A percentile compares a stretch with the other conserved stretches of the same genome.
Conservation (phyloP, 2,888 invertebrate species). For the Neoscelio sp. region DNA sequence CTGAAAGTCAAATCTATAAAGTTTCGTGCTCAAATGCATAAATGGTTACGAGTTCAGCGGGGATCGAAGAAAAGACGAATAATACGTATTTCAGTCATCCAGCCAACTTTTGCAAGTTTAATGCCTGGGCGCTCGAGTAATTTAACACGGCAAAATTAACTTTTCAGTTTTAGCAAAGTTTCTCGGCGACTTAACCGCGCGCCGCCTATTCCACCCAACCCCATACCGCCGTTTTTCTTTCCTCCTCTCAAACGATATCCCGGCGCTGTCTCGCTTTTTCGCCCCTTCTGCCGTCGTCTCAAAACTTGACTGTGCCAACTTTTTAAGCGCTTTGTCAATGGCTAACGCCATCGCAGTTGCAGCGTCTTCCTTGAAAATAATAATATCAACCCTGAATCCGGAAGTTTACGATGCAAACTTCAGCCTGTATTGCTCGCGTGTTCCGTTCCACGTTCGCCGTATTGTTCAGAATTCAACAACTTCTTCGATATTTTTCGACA, state of each 20-base stretch:
- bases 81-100: conserved; percentile 80
- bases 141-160: conserved; percentile 82
- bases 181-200: conserved; percentile 78
- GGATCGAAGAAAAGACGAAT: conserved; percentile 63
- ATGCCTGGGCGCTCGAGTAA: conserved; percentile 80
- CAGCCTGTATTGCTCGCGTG: conserved; percentile 63
- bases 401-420: conserved; percentile 78
- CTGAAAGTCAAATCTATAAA: conserved; percentile 39
- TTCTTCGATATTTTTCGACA: conserved; percentile 47
- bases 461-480: conserved; percentile 40
- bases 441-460: conserved; percentile 50
- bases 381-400: conserved; percentile 78
- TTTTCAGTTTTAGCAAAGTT: conserved; percentile 82
- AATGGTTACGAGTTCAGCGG: conserved; percentile 44
- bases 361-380: conserved; percentile 71
- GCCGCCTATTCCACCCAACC: conserved; percentile 18
- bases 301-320: conserved; percentile 74
- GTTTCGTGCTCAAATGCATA: conserved; percentile 51
- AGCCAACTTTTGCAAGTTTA: conserved; percentile 80
- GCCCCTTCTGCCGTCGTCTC: conserved; percentile 44
- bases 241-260: conserved; percentile 24
- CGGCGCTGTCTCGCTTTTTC: conserved; percentile 42
- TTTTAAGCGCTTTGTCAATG: conserved; percentile 79
- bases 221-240: too few species aligned
- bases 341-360: conserved; percentile 71